phyloP scores from a whole-genome alignment of 1,140 invertebrate genomes.

The Drosophila fuyamai region DNA sequence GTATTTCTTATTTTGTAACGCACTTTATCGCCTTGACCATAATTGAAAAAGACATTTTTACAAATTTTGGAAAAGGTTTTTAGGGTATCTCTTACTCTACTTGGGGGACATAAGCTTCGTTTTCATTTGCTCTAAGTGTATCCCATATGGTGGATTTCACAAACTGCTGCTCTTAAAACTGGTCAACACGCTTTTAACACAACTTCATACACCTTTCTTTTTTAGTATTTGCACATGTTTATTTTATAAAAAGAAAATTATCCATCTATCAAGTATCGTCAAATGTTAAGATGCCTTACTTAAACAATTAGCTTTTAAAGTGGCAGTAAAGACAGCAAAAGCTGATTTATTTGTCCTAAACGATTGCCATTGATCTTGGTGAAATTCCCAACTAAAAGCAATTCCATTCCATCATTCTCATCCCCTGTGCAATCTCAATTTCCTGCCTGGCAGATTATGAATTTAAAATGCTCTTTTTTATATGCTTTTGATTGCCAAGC shows the following conservation, averaged over 20 bases:
- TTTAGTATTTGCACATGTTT: too few relatives aligned
- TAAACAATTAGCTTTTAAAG: neutral
- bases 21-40: too few relatives aligned
- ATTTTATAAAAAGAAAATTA: too few relatives aligned
- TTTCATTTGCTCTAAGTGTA: neutral
- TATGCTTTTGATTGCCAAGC: constrained; percentile 64
- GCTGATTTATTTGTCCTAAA: constrained; percentile 30
- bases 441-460: constrained; percentile 57
- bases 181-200: too few relatives aligned
- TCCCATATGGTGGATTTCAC: neutral
- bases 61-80: neutral
- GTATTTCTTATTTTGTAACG: too few relatives aligned
- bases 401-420: constrained; percentile 14
- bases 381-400: constrained; percentile 32
- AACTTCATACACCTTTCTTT: too few relatives aligned
- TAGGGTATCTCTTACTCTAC: neutral
- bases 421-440: constrained; percentile 36
- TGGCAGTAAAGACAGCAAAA: neutral
- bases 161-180: too few relatives aligned
- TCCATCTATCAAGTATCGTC: constrained; percentile 1
- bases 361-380: neutral
- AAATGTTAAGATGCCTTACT: constrained; percentile 4
- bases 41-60: too few relatives aligned
- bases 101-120: neutral
- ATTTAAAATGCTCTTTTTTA: constrained; percentile 65